Percentiles rank a stretch among this genome's conserved stretches.
Conservation (phyloP, 2,113 vertebrate species). For the Leucopsar rothschildi region DNA sequence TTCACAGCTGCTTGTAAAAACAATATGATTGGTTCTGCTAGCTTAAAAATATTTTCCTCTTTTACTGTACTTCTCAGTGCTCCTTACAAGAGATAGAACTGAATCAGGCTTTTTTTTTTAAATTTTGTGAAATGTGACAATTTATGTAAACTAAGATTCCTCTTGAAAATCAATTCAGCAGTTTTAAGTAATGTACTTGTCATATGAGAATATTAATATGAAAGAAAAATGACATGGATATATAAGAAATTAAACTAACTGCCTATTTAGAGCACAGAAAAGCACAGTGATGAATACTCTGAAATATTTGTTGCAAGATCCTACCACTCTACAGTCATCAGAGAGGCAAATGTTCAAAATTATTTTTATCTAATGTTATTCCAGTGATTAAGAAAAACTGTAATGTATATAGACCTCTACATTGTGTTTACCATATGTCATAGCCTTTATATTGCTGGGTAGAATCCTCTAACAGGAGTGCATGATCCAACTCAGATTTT, state of each 20-base stretch:
- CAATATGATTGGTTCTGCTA: background rate
- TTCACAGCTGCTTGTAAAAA: background rate
- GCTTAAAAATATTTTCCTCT: background rate
- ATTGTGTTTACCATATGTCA: background rate
- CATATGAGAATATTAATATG: slow-evolving; percentile 49
- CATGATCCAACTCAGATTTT: background rate
- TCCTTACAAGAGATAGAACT: background rate
- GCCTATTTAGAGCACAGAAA: background rate
- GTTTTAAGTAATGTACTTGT: slow-evolving; percentile 42
- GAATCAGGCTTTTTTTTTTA: background rate
- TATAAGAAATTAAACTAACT: slow-evolving; percentile 50
- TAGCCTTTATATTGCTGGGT: background rate
- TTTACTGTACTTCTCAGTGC: background rate
- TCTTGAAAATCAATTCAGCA: slow-evolving; percentile 52
- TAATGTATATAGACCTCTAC: background rate
- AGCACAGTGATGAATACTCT: background rate
- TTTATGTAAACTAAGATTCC: slow-evolving; percentile 35
- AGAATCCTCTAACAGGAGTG: background rate
- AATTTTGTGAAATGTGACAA: slow-evolving; percentile 24
- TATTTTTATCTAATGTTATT: background rate
- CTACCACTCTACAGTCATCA: background rate
- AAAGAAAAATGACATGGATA: slow-evolving; percentile 45
- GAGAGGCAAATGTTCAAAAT: background rate
- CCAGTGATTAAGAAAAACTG: background rate
- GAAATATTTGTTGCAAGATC: slow-evolving; percentile 10